Percentiles rank a stretch among this genome's conserved stretches.
Conservation (phyloP, 2,888 invertebrate genomes). For the Blastobasis adustella region DNA sequence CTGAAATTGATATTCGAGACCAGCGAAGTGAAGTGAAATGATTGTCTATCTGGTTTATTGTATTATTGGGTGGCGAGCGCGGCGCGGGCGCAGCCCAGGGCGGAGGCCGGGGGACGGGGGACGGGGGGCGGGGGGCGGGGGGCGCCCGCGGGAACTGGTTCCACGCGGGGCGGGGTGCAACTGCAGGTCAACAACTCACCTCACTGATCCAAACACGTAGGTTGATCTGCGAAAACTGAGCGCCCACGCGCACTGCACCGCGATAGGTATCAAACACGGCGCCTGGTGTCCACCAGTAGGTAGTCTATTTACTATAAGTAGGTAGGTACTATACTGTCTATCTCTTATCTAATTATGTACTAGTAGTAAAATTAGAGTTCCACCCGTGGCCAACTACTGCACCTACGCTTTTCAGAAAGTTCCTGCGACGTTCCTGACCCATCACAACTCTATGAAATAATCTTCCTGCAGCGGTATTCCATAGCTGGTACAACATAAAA, state of each 20-base stretch:
- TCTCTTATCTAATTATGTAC: no score
- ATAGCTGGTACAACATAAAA: no score
- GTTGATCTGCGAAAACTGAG: slow-evolving; percentile 53
- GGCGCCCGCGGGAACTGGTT: slow-evolving; percentile 23
- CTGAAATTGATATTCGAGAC: slow-evolving; percentile 1
- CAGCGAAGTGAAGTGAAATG: slow-evolving; percentile 17
- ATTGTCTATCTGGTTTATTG: slow-evolving; percentile 21
- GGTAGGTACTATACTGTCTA: no score
- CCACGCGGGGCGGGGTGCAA: slow-evolving; percentile 52
- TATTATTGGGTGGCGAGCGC: slow-evolving; percentile 24
- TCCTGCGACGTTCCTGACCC: no score
- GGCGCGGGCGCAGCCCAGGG: slow-evolving; percentile 18
- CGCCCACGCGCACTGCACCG: slow-evolving; percentile 44
- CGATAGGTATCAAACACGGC: slow-evolving; percentile 34
- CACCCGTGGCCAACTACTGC: no score
- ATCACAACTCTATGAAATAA: no score
- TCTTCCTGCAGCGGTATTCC: no score
- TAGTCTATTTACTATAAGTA: no score
- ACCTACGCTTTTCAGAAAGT: no score
- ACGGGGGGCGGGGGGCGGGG: slow-evolving; percentile 11
- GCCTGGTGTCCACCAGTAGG: slow-evolving; percentile 7
- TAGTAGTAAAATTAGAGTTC: no score
- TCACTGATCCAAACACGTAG: slow-evolving; percentile 57
- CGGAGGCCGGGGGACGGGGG: slow-evolving; percentile 19
- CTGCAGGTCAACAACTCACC: slow-evolving; percentile 60